Base-by-base conservation (phyloP, 2,113 vertebrate genomes). In the Periophthalmodon schlosseri region DNA sequence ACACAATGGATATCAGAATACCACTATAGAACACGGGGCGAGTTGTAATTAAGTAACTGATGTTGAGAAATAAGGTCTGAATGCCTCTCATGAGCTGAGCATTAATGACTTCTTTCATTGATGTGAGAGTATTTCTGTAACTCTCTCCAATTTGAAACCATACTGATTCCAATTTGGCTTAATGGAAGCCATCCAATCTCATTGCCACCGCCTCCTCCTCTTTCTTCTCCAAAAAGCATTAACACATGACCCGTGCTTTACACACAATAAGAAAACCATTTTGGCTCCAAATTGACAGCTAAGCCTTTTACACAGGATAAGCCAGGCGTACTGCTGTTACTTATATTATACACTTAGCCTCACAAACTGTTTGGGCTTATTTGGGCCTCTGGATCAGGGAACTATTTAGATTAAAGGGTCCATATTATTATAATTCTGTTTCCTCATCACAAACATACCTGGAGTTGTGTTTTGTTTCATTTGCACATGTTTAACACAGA, bases 1-100 rank as follows among this genome's bases (percentile, higher is more conserved):
- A 56, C 52, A 66, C 81, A 80, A 75, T 82, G 71, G 82, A 82
- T 78, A 61, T 89, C 78, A 86, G 82, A 82, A 79, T 80, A 67
- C 78, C 64, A 83, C 89, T 87, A 88, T 57, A 57, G 78, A 74
- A 68, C 69, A 72, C 46, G 16, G 36, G 54, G 60, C 50, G 46
- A 71, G 49, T 65, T 65, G 69, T 67, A 83, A 84, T 85, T 86
- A 86, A 81, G 74, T 79, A 78, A 83, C 78, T 68, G 70, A 72
- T 73, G 68, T 68, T 76, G 82, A 70, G 78, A 84, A 86, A 79
- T 77, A 70, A 87, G 69, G 69, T 72, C 77, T 56, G 65, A 75
- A 75, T 81, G 67, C 69, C 54, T 87, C 76, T 78, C 63, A 70
- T 76, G 72, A 77, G 72, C 33, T 39, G 56, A 73, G 44, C 70